Conservation (phyloP, 2,888 invertebrate species). For the Andrena chrysosceles region DNA sequence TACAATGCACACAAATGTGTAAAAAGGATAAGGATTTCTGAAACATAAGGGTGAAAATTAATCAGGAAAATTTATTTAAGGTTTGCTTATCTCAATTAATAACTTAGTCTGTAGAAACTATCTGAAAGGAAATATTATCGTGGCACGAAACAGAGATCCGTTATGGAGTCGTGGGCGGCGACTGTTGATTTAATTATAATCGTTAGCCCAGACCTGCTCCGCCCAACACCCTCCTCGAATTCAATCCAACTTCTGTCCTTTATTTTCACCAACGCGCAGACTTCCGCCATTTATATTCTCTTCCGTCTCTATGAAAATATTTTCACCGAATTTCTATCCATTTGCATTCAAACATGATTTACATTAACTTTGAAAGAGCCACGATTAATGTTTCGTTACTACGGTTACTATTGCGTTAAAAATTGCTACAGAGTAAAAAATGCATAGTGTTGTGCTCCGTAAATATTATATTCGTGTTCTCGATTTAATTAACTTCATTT, state of each 20-base stretch:
- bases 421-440: background rate
- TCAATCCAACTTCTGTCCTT: constrained; percentile 77
- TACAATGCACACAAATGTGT: background rate
- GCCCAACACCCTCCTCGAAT: constrained; percentile 78
- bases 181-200: constrained; percentile 84
- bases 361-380: background rate
- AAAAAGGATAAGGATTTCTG: background rate
- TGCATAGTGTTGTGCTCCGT: no score
- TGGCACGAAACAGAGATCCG: constrained; percentile 70
- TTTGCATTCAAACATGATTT: background rate
- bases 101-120: no score
- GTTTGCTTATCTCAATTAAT: no score
- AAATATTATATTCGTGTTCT: no score
- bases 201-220: constrained; percentile 80
- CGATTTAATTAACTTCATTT: no score
- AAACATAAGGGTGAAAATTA: background rate
- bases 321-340: background rate
- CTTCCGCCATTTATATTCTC: background rate
- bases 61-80: background rate
- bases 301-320: constrained; percentile 14
- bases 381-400: constrained; percentile 18
- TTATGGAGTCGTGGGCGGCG: constrained; percentile 80
- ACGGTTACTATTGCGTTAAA: constrained; percentile 3
- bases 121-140: constrained; percentile 50
- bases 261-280: constrained; percentile 36